Evolutionary conservation across 2,888 invertebrate species (phyloP), one percentile per base, ranked within the genome.

Genomic region (Cartodere bifasciata): DNA sequence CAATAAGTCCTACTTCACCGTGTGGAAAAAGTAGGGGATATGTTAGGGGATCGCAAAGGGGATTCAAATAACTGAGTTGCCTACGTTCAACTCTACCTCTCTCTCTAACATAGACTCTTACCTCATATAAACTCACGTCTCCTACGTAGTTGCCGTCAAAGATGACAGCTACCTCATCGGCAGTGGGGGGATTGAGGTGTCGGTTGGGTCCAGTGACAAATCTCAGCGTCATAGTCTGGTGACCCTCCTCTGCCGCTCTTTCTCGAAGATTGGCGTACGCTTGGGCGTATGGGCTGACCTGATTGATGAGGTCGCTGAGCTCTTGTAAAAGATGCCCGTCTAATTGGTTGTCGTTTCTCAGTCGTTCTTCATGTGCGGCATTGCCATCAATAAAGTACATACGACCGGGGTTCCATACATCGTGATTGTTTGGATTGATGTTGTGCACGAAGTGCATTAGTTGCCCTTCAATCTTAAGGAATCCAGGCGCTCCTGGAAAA

Each of bases 11-110:
- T n/a, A 24, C 13, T 21, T 40, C 39, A 6, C 36, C 37, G 14
- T 14, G 16, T 2, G 38, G 41, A 30, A 41, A 38, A 12, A 40
- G 21, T 7, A 40, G 13, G 1, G 41, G 39, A 29, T 41, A 43
- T 6, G 33, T 35, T 29, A 40, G 29, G 16, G 37, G 34, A 20
- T 40, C 39, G 3, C 27, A 7, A n/a, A 35, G 13, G 2, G 15
- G 15, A 14, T 35, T 33, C 4, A 39, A 17, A 26, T 29, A 20
- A 20, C n/a, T 6, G n/a, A 20, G 20, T n/a, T 6, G n/a, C n/a
- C 20, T 6, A 20, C 7, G 6, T 20, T n/a, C n/a, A 7, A 20
- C 20, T 7, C n/a, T 20, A 7, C 7, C 20, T 20, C 20, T n/a
- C 6, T 20, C n/a, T 20, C 20, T 20, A 20, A n/a, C 20, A n/a